A percentile compares a stretch with the other conserved stretches of the same genome.
phyloP scores from a whole-genome alignment of 2,797 vertebrate genomes.

The Labeo calbasu region DNA sequence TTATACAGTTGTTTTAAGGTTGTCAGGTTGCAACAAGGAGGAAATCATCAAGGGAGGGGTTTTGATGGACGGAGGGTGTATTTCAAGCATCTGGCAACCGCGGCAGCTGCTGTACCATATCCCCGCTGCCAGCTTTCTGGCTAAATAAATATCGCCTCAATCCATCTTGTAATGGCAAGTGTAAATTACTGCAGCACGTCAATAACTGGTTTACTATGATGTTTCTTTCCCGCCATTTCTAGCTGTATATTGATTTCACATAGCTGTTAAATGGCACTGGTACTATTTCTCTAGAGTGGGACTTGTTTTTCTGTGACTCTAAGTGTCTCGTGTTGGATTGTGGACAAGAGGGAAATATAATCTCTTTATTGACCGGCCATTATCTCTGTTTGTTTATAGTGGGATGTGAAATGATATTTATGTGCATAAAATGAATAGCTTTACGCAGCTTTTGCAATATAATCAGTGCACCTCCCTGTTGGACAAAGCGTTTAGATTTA shows the following conservation, averaged over 20 bases:
- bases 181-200: slow-evolving; percentile 85
- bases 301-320: slow-evolving; percentile 49
- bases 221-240: slow-evolving; percentile 79
- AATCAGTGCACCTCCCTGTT: slow-evolving; percentile 26
- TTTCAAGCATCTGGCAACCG: slow-evolving; percentile 82
- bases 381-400: slow-evolving; percentile 51
- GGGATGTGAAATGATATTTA: slow-evolving; percentile 32
- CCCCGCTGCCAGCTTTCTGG: slow-evolving; percentile 77
- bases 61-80: slow-evolving; percentile 82
- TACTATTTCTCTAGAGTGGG: slow-evolving; percentile 60
- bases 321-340: slow-evolving; percentile 43
- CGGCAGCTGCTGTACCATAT: slow-evolving; percentile 81
- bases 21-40: slow-evolving; percentile 80
- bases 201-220: slow-evolving; percentile 86
- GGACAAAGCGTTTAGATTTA: background rate
- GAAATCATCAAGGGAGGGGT: slow-evolving; percentile 72
- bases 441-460: slow-evolving; percentile 36
- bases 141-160: slow-evolving; percentile 87
- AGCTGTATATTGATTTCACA: slow-evolving; percentile 84
- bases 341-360: slow-evolving; percentile 52
- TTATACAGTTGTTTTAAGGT: slow-evolving; percentile 87
- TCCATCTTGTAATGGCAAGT: slow-evolving; percentile 85
- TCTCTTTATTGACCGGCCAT: slow-evolving; percentile 53
- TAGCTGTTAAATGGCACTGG: slow-evolving; percentile 76
- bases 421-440: slow-evolving; percentile 28